These are phyloP conservation scores for Glyptemys insculpta DNA, from an alignment of 2,797 vertebrate species.

Conservation along the genomic window DNA sequence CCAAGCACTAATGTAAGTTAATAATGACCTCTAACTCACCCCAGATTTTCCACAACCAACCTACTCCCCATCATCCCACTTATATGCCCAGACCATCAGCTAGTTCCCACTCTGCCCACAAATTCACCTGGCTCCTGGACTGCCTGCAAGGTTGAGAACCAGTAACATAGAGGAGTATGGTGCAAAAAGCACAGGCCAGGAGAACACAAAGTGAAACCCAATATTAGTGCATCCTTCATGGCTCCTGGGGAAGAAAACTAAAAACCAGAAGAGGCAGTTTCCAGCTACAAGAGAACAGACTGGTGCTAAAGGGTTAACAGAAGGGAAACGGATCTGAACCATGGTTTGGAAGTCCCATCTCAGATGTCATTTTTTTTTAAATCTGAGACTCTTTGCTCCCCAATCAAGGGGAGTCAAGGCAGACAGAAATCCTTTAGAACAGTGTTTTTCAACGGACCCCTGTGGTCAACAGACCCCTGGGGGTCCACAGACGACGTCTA, in stretches of 20 bases:
- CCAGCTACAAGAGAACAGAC: background rate
- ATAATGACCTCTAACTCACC: background rate
- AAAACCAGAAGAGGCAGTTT: background rate
- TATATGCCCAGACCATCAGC: background rate
- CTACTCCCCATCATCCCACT: background rate
- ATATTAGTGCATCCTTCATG: background rate
- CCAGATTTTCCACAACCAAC: background rate
- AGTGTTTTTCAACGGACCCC: background rate
- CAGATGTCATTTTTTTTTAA: background rate
- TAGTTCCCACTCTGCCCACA: background rate
- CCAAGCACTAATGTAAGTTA: background rate
- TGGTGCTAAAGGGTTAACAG: background rate
- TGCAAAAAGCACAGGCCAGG: background rate
- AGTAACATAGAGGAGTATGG: background rate
- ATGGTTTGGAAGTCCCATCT: background rate
- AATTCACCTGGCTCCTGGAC: background rate
- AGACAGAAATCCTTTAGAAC: background rate
- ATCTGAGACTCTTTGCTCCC: background rate
- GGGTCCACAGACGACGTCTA: background rate
- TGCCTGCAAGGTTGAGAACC: background rate
- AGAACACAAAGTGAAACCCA: background rate
- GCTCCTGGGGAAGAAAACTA: background rate
- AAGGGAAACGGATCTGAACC: background rate
- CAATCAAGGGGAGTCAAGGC: background rate
- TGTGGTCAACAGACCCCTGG: background rate